These are phyloP conservation scores for Plusia festucae DNA, from an alignment of 2,888 invertebrate species.

Conservation along the genomic window DNA sequence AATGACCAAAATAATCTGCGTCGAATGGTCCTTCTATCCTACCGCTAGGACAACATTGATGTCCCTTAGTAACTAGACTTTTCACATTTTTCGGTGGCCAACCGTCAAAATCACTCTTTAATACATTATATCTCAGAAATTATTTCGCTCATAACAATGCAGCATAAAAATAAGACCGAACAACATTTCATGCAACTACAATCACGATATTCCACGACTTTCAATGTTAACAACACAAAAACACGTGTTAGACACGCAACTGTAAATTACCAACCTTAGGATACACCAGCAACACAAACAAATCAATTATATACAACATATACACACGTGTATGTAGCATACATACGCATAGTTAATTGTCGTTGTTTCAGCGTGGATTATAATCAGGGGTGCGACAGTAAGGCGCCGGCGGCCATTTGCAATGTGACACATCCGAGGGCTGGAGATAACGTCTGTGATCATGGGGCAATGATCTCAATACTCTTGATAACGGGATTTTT, in stretches of 20 bases:
- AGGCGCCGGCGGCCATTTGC: conserved; percentile 59
- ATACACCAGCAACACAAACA: neutral
- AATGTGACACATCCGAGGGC: conserved; percentile 56
- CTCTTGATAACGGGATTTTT: conserved; percentile 56
- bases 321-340: conserved; percentile 15
- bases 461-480: conserved; percentile 58
- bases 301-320: neutral
- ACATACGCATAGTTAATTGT: conserved; percentile 58
- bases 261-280: neutral
- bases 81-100: too few relatives aligned
- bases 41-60: too few relatives aligned
- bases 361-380: conserved; percentile 54
- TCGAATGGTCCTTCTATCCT: too few relatives aligned
- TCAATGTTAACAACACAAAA: neutral
- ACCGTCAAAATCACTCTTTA: too few relatives aligned
- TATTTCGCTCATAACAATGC: too few relatives aligned
- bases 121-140: too few relatives aligned
- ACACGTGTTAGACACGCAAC: conserved; percentile 3
- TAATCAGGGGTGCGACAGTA: conserved; percentile 66
- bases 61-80: too few relatives aligned
- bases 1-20: too few relatives aligned
- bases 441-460: conserved; percentile 53
- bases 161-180: neutral
- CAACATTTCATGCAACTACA: neutral
- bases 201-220: neutral